Evolutionary conservation across 1,140 invertebrate genomes (phyloP).

Genomic region (Zaprionus africanus): DNA sequence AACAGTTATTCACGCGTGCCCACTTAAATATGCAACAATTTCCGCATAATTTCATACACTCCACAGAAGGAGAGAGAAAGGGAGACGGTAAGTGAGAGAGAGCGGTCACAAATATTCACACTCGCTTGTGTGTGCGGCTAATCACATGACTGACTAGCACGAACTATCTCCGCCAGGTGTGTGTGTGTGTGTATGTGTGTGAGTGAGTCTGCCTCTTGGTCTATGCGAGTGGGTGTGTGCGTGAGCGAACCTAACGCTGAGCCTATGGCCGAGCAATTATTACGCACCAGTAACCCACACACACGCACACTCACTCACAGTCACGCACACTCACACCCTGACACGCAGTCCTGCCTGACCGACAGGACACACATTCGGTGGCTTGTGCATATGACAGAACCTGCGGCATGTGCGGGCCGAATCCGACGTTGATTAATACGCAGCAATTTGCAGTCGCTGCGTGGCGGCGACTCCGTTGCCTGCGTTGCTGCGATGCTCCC

Average conservation of each 20-base stretch:
- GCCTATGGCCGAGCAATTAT: conserved; percentile 73
- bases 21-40: conserved; percentile 79
- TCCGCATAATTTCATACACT: conserved; percentile 72
- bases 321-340: conserved; percentile 4
- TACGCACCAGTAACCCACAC: conserved; percentile 61
- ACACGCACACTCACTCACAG: conserved; percentile 28
- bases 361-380: conserved; percentile 56
- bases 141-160: conserved; percentile 65
- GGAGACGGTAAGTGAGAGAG: background rate
- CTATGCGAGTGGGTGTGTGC: conserved; percentile 1
- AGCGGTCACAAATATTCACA: conserved; percentile 19
- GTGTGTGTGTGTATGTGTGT: conserved; percentile 8
- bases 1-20: conserved; percentile 68
- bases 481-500: background rate
- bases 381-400: conserved; percentile 53
- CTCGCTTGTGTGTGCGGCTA: conserved; percentile 45
- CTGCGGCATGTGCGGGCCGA: conserved; percentile 57
- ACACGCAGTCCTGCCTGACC: conserved; percentile 24
- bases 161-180: conserved; percentile 48
- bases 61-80: background rate
- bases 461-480: background rate
- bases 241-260: conserved; percentile 42
- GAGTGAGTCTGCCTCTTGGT: background rate
- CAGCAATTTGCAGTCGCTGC: conserved; percentile 56
- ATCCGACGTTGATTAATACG: conserved; percentile 68